Evolutionary conservation across 2,888 invertebrate genomes (phyloP).

Genomic region (Drosophila pegasa): DNA sequence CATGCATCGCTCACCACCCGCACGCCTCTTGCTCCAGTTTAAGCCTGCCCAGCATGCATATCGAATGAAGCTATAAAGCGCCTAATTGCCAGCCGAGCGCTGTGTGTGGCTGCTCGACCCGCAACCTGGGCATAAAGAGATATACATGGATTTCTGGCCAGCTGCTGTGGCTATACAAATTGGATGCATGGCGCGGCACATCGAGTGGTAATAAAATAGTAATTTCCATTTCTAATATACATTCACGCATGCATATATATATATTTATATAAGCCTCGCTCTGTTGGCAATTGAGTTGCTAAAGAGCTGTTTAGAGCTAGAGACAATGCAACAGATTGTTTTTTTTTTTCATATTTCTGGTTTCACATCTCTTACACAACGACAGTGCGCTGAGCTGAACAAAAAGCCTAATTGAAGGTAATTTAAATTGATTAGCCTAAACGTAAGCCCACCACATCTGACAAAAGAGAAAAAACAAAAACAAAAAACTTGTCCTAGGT

Average conservation of each 20-base stretch:
- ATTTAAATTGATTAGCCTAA: slow-evolving; percentile 78
- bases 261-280: slow-evolving; percentile 41
- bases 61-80: slow-evolving; percentile 76
- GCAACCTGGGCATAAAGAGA: slow-evolving; percentile 46
- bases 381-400: slow-evolving; percentile 37
- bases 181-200: slow-evolving; percentile 32
- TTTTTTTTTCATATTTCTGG: slow-evolving; percentile 36
- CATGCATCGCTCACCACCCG: slow-evolving; percentile 20
- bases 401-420: slow-evolving; percentile 77
- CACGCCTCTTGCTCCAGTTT: background rate
- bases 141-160: slow-evolving; percentile 36
- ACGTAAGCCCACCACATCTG: slow-evolving; percentile 52
- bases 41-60: slow-evolving; percentile 68
- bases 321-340: slow-evolving; percentile 52
- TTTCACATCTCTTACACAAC: slow-evolving; percentile 46
- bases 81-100: slow-evolving; percentile 61
- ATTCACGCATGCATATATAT: slow-evolving; percentile 1
- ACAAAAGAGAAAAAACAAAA: slow-evolving; percentile 48
- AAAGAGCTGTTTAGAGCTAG: slow-evolving; percentile 24
- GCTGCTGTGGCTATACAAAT: slow-evolving; percentile 51
- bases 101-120: slow-evolving; percentile 45
- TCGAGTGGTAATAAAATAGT: slow-evolving; percentile 36
- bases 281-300: slow-evolving; percentile 45
- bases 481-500: slow-evolving; percentile 54
- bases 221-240: slow-evolving; percentile 44